phyloP scores from a whole-genome alignment of 2,113 vertebrate genomes.

The Phrynosoma blainvillii region DNA sequence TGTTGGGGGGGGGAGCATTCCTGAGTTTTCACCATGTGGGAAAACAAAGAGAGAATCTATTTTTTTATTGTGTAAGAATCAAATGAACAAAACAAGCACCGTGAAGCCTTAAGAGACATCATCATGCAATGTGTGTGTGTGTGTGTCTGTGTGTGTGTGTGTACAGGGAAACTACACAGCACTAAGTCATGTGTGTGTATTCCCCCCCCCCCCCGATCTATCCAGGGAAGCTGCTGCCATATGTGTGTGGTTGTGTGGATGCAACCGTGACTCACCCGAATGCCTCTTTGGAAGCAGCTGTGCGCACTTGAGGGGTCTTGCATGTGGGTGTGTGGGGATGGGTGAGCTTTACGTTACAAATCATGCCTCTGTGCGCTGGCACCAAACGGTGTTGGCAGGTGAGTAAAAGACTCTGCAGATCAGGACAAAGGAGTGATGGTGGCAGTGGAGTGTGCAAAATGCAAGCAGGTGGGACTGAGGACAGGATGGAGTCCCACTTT shows the following conservation, averaged over 20 bases:
- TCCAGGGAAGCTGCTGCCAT: not conserved
- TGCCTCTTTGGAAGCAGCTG: not conserved
- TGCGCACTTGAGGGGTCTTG: not conserved
- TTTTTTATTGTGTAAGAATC: not conserved
- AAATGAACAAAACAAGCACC: not conserved
- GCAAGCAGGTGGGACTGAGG: not conserved
- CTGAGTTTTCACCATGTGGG: not conserved
- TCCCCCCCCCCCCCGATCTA: not conserved
- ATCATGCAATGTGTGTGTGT: not conserved
- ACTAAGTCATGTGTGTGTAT: not conserved
- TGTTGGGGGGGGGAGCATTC: not conserved
- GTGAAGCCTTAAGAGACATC: not conserved
- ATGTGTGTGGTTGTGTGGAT: not conserved
- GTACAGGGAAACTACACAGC: not conserved
- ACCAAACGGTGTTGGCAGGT: not conserved
- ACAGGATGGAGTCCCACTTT: not conserved
- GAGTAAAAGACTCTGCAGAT: not conserved
- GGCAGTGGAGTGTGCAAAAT: not conserved
- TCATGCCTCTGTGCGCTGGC: not conserved
- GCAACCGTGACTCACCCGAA: not conserved
- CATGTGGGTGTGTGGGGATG: not conserved
- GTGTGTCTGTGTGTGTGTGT: not conserved
- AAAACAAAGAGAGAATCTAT: not conserved
- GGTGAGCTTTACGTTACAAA: not conserved
- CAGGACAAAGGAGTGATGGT: not conserved